Base-by-base conservation (phyloP, 2,113 vertebrate genomes). In the Crotalus helleri region DNA sequence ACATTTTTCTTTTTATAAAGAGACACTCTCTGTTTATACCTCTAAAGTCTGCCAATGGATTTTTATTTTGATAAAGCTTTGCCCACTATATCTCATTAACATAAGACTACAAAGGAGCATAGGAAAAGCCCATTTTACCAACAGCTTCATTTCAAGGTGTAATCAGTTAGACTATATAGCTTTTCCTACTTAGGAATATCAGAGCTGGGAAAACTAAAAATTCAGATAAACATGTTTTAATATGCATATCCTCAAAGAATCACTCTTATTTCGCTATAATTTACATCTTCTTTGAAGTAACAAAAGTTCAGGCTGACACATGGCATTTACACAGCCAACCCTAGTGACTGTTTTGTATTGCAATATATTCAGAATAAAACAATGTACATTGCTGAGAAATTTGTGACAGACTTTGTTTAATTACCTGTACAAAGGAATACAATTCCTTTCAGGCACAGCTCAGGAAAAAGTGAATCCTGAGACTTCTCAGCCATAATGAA, bases 381-480 rank as follows among this genome's bases (percentile, higher is more conserved):
- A 23, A 46, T 94, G 95, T 17, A 87, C 93, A 93, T 59, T 86
- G 91, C 24, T 90, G 64, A 59, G 85, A 93, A 81, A 46, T 89
- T 86, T 57, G 90, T 90, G 6, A 94, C 55, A 54, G 95, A 81
- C 39, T 92, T 93, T 55, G 19, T 90, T 53, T 89, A 96, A 92
- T 92, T 95, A 93, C 88, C 93, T 39, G 23, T 1, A 93, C 44
- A 90, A 26, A 57, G 8, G n/a, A 92, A 3, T 92, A 95, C 95
- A 93, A 94, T 92, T 92, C 64, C n/a, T 91, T 29, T 74, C 93
- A 88, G 93, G 86, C 58, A 74, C 93, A 91, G 51, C 19, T 93
- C 94, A 90, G 97, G 53, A 95, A 93, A 88, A 74, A 96, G 87
- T 85, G 53, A 89, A 69, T 92, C 96, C 95, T 94, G 89, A 92